A percentile compares a stretch with the other conserved stretches of the same genome.
phyloP scores from a whole-genome alignment of 2,888 invertebrate species.

The Drosophila emarginata region DNA sequence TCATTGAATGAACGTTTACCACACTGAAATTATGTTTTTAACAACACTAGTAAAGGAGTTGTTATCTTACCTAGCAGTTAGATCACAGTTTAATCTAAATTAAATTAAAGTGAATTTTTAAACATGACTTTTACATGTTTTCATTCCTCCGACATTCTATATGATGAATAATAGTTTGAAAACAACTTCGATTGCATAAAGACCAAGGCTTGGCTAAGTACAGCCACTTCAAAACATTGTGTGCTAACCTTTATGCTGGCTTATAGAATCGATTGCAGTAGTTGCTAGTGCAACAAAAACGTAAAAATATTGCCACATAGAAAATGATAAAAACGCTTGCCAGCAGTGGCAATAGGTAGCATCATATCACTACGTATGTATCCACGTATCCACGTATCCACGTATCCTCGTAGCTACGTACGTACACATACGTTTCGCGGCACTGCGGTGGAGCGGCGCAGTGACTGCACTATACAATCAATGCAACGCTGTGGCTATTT shows the following conservation, averaged over 20 bases:
- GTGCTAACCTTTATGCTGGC: background rate
- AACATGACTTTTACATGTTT: too few species aligned
- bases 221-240: background rate
- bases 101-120: too few species aligned
- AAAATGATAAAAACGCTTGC: background rate
- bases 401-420: too few species aligned
- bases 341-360: background rate
- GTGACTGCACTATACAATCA: slow-evolving; percentile 53
- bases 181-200: too few species aligned
- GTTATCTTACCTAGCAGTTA: too few species aligned
- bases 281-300: background rate
- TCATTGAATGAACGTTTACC: too few species aligned
- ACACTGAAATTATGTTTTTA: too few species aligned
- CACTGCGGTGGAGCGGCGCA: background rate
- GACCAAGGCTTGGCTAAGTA: background rate
- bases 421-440: background rate
- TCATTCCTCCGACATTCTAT: too few species aligned
- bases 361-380: background rate
- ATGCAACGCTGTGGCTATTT: slow-evolving; percentile 60
- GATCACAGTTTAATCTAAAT: too few species aligned
- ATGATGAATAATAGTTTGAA: too few species aligned
- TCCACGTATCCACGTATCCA: background rate
- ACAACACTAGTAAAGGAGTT: too few species aligned
- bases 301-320: background rate
- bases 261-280: background rate